Percentiles rank a stretch among this genome's conserved stretches.
phyloP scores from a whole-genome alignment of 2,888 invertebrate species.

The Caenorhabditis afra region DNA sequence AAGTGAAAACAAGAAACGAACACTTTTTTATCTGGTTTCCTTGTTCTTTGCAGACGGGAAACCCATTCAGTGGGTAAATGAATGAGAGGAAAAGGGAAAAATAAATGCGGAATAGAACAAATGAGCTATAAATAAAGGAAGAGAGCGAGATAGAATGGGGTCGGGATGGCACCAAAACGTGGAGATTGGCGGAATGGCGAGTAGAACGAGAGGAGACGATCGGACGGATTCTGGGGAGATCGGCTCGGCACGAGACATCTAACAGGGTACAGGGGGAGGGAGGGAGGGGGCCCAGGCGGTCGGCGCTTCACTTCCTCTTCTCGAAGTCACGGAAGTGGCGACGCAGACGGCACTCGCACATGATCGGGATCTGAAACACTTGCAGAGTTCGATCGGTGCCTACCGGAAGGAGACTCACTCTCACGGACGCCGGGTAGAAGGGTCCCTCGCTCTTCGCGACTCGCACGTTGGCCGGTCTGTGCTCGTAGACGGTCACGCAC shows the following conservation, averaged over 20 bases:
- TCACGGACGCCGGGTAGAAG: constrained; percentile 32
- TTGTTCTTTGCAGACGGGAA: too few relatives aligned
- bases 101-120: background rate
- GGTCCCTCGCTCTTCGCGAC: constrained; percentile 38
- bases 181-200: background rate
- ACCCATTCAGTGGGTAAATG: background rate
- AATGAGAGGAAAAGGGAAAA: background rate
- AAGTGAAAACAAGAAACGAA: too few relatives aligned
- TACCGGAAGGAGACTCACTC: constrained; percentile 20
- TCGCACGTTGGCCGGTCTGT: constrained; percentile 71
- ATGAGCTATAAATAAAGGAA: background rate
- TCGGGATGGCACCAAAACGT: constrained; percentile 1
- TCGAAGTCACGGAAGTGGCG: constrained; percentile 47
- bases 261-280: constrained; percentile 5
- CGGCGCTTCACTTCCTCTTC: constrained; percentile 24
- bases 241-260: background rate
- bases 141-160: background rate
- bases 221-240: background rate
- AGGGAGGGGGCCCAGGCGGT: background rate
- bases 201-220: background rate
- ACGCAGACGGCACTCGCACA: constrained; percentile 74
- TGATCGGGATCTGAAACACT: constrained; percentile 67
- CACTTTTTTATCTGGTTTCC: too few relatives aligned
- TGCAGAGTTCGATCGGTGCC: background rate
- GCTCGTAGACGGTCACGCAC: constrained; percentile 75